Conservation (phyloP, 2,797 vertebrate genomes). For the Squalus acanthias region DNA sequence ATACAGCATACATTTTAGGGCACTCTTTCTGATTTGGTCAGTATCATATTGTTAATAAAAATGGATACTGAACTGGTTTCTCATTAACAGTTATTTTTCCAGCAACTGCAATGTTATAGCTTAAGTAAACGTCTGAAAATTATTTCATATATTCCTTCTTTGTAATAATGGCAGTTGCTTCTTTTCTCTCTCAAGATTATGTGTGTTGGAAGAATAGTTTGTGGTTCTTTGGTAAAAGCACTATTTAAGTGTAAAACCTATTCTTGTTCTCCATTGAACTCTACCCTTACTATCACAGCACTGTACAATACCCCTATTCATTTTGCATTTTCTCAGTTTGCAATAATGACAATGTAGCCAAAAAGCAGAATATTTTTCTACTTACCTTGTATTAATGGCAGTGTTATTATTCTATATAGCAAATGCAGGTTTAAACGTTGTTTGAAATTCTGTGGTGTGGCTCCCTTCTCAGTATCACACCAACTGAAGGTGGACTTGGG, state of each 20-base stretch:
- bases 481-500: background rate
- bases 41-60: background rate
- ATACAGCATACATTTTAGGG: background rate
- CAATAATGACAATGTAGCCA: background rate
- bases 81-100: background rate
- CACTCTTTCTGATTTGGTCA: background rate
- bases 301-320: background rate
- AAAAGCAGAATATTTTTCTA: background rate
- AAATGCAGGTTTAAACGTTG: background rate
- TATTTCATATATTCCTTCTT: background rate
- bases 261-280: background rate
- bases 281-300: background rate
- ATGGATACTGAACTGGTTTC: background rate
- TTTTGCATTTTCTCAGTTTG: background rate
- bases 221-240: background rate
- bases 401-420: background rate
- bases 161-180: background rate
- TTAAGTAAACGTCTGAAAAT: background rate
- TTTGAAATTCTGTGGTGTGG: background rate
- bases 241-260: background rate
- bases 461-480: background rate
- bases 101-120: background rate
- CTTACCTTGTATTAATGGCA: conserved; percentile 27
- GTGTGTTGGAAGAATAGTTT: background rate
- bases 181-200: background rate